Percentiles rank a stretch among this genome's conserved stretches.
Conservation (phyloP, 1,140 invertebrate species). For the Cataglyphis hispanica region DNA sequence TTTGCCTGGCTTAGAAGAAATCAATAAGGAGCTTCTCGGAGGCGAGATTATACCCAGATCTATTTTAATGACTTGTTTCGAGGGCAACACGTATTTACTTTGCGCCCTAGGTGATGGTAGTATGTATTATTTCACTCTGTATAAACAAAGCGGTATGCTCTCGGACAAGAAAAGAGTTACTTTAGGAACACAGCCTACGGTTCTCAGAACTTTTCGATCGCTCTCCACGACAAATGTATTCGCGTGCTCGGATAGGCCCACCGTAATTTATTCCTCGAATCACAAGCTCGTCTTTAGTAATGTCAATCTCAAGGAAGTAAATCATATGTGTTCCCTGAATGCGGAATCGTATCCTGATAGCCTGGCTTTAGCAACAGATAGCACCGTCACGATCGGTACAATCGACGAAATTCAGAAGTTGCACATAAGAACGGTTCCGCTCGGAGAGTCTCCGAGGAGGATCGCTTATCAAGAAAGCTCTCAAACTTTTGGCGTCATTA, state of each 20-base stretch:
- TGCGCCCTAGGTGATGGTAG: constrained; percentile 99
- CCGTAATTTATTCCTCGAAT: constrained; percentile 99
- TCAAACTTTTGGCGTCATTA: constrained; percentile 97
- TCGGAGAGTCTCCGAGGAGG: constrained; percentile 96
- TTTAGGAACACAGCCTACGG: constrained; percentile 98
- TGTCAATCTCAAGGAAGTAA: constrained; percentile 99
- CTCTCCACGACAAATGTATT: constrained; percentile 98
- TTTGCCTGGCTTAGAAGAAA: constrained; percentile 92
- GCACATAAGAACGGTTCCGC: constrained; percentile 97
- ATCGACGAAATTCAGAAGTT: constrained; percentile 99
- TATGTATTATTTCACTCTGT: constrained; percentile 97
- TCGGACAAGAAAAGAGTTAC: constrained; percentile 97
- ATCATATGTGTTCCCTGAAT: constrained; percentile 99
- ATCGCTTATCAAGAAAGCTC: constrained; percentile 98
- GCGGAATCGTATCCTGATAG: constrained; percentile 97
- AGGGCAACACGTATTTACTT: constrained; percentile 95
- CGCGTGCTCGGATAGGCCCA: constrained; percentile 99
- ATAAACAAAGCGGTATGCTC: constrained; percentile 90
- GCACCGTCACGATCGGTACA: constrained; percentile 97
- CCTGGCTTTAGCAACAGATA: constrained; percentile 97
- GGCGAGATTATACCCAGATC: constrained; percentile 99
- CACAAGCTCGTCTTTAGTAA: constrained; percentile 99
- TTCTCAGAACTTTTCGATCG: constrained; percentile 96
- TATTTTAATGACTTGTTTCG: constrained; percentile 97
- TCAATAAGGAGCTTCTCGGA: constrained; percentile 94